phyloP scores from a whole-genome alignment of 2,113 vertebrate genomes.

The Sula dactylatra region DNA sequence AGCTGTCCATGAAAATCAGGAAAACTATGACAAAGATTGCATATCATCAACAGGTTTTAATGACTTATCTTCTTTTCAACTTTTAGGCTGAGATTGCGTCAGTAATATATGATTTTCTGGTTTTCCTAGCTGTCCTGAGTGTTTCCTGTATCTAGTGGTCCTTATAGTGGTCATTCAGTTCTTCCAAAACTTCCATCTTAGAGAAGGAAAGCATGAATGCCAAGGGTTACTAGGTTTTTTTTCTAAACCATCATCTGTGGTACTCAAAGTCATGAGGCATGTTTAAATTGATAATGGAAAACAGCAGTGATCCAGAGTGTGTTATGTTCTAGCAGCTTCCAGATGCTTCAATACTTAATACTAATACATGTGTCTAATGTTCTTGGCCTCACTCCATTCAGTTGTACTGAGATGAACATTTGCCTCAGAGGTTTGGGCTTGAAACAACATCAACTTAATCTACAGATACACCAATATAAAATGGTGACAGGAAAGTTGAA shows the following conservation, averaged over 20 bases:
- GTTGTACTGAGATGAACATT: not conserved
- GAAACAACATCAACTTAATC: not conserved
- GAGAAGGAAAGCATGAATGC: not conserved
- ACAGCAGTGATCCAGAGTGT: not conserved
- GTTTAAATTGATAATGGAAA: not conserved
- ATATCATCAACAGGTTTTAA: not conserved
- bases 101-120: not conserved
- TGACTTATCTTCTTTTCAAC: not conserved
- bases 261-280: not conserved
- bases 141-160: not conserved
- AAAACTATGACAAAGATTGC: not conserved
- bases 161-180: not conserved
- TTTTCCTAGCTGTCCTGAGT: not conserved
- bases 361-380: not conserved
- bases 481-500: accelerated
- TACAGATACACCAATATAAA: not conserved
- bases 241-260: not conserved
- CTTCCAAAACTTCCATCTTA: not conserved
- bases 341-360: not conserved
- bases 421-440: not conserved
- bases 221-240: not conserved
- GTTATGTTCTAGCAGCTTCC: not conserved
- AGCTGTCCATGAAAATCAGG: not conserved
- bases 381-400: not conserved
- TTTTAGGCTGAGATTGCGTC: not conserved